Percentiles rank a stretch among this genome's conserved stretches.
phyloP scores from a whole-genome alignment of 2,797 vertebrate species.

The Cyclura pinguis region DNA sequence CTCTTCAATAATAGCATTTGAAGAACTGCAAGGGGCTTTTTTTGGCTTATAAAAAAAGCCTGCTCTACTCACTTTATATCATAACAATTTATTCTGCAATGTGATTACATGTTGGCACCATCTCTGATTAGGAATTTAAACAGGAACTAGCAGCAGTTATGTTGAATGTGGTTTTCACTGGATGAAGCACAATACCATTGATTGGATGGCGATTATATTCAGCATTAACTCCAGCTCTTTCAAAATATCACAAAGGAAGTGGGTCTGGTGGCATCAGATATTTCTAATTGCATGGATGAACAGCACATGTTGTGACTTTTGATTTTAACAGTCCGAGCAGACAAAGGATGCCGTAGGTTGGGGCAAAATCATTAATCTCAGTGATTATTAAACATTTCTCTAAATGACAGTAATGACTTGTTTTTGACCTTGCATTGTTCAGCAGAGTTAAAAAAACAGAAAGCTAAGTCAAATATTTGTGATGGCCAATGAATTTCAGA shows the following conservation, averaged over 20 bases:
- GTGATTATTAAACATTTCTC: slow-evolving; percentile 60
- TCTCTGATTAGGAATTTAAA: slow-evolving; percentile 78
- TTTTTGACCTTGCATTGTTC: slow-evolving; percentile 49
- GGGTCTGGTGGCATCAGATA: slow-evolving; percentile 71
- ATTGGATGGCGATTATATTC: slow-evolving; percentile 78
- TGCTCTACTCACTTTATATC: slow-evolving; percentile 70
- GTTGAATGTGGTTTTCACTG: slow-evolving; percentile 77
- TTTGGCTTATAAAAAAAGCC: slow-evolving; percentile 64
- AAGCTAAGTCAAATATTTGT: slow-evolving; percentile 34
- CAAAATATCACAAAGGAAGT: slow-evolving; percentile 76
- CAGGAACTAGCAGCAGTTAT: slow-evolving; percentile 76
- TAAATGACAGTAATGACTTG: slow-evolving; percentile 47
- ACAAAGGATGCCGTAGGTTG: slow-evolving; percentile 63
- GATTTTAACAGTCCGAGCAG: slow-evolving; percentile 56
- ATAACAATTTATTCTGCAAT: slow-evolving; percentile 76
- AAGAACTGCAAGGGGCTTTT: slow-evolving; percentile 62
- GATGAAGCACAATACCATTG: slow-evolving; percentile 79
- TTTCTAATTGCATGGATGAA: slow-evolving; percentile 75
- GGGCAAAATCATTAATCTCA: slow-evolving; percentile 65
- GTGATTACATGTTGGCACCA: slow-evolving; percentile 77
- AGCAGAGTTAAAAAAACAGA: slow-evolving; percentile 25
- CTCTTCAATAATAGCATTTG: slow-evolving; percentile 68
- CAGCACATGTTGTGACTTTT: slow-evolving; percentile 73
- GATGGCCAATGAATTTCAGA: slow-evolving; percentile 16
- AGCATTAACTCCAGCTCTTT: slow-evolving; percentile 74